Base-by-base conservation (phyloP, 1,140 invertebrate species). In the Drosophila lowei region DNA sequence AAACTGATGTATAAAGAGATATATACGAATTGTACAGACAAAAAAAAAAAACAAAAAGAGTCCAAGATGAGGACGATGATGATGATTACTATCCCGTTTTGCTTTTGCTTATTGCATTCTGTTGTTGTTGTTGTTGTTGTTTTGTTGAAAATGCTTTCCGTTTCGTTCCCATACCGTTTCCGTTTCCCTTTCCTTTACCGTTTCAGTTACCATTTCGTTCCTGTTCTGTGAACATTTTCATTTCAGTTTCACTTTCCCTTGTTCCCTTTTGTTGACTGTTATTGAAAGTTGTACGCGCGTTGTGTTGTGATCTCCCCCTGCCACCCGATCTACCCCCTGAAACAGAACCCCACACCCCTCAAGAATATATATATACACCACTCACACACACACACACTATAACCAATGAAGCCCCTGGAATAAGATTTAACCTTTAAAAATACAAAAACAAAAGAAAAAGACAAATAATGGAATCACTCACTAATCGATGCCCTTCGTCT, bases 251-350 rank as follows among this genome's bases (percentile, higher is more conserved):
- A 42, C 21, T 60, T 50, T 42, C 54, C 48, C 57, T 70, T 76
- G 57, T 71, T 75, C 63, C 42, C 23, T 62, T 11, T 53, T 15
- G 47, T 73, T 70, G 18, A 61, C 41, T 60, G 59, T 77, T 65
- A 43, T 83, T 72, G 48, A 66, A 74, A 84, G 66, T 78, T 84
- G 76, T 80, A 61, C 72, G 76, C 72, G 76, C 79, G 79, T 84
- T 84, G 76, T 84, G 80, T 85, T 84, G 79, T 84, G 61, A 75
- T 63, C 72, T 62, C 41, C 54, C 63, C 66, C 16, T 41, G 18
- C 46, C 63, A 8, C 43, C 52, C 58, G 34, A 38, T 38, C 42
- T 15, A 8, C 13, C 42, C 41, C 6, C 28, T 4, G 6, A 49
- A 61, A 38, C 34, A 38, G 11, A 38, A 13, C 11, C 34, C 23